These are phyloP conservation scores for Acronicta leporina DNA, from an alignment of 2,888 invertebrate genomes.

Conservation along the genomic window DNA sequence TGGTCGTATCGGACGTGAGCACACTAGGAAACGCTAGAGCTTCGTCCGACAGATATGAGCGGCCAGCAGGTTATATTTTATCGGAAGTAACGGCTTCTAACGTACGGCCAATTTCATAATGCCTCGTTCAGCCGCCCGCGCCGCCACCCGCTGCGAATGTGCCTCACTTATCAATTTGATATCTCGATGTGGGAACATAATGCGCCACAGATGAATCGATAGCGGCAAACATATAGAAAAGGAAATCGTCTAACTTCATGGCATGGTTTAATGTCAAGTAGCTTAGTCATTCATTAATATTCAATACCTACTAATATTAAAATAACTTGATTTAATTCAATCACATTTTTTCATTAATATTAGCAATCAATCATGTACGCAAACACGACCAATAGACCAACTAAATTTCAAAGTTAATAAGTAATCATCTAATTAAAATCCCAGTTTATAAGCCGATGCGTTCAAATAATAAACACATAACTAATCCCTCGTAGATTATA, in stretches of 20 bases:
- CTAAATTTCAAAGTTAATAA: slow-evolving; percentile 52
- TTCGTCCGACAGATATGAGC: slow-evolving; percentile 86
- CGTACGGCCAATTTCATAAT: slow-evolving; percentile 89
- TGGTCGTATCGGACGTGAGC: slow-evolving; percentile 76
- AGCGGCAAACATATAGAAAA: slow-evolving; percentile 25
- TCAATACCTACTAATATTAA: slow-evolving; percentile 14
- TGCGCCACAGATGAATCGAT: slow-evolving; percentile 77
- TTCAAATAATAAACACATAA: slow-evolving; percentile 66
- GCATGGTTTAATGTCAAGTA: slow-evolving; percentile 15
- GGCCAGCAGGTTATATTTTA: slow-evolving; percentile 86
- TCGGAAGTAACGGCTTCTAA: slow-evolving; percentile 88
- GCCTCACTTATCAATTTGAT: slow-evolving; percentile 89
- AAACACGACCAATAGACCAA: slow-evolving; percentile 32
- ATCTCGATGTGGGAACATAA: slow-evolving; percentile 86
- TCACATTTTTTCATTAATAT: slow-evolving; percentile 45
- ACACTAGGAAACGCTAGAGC: slow-evolving; percentile 68
- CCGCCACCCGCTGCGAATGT: slow-evolving; percentile 76
- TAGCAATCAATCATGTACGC: slow-evolving; percentile 44
- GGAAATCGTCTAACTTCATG: slow-evolving; percentile 24
- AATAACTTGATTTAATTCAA: slow-evolving; percentile 29
- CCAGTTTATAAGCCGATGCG: slow-evolving; percentile 55
- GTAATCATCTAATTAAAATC: slow-evolving; percentile 57
- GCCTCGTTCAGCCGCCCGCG: slow-evolving; percentile 78
- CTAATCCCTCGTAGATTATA: slow-evolving; percentile 73
- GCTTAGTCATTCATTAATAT: too few species aligned